Evolutionary conservation across 92 coral and sea anemone genomes (phyloP).

Genomic region (Pocillopora meandrina): DNA sequence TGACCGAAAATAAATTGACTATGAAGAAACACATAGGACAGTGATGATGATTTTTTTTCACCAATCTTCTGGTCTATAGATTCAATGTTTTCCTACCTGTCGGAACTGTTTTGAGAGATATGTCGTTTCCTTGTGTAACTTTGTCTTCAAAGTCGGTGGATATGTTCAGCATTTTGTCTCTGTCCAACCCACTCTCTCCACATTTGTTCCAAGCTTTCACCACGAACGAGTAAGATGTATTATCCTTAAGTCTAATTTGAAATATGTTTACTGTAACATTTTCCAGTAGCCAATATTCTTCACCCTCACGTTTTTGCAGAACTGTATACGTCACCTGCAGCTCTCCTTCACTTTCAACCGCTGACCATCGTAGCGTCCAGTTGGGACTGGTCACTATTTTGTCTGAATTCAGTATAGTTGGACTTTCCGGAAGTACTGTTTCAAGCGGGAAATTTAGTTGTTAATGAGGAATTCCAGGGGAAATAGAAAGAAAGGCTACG

Average conservation of each 20-base stretch:
- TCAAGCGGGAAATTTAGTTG: background rate
- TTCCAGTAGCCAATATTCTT: conserved; percentile 14
- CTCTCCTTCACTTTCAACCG: conserved; percentile 15
- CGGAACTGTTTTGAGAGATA: background rate
- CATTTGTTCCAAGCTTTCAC: conserved; percentile 45
- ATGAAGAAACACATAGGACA: background rate
- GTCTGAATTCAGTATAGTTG: conserved; percentile 22
- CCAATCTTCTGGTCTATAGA: too few relatives aligned
- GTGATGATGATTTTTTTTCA: too few relatives aligned
- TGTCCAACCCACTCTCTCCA: conserved; percentile 35
- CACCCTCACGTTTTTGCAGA: background rate
- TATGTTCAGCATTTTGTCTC: background rate
- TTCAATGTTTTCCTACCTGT: background rate
- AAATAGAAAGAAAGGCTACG: too few relatives aligned
- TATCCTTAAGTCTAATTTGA: conserved; percentile 4
- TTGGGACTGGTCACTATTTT: background rate
- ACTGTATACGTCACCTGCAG: conserved; percentile 11
- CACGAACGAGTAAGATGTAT: conserved; percentile 21
- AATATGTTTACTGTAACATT: conserved; percentile 24
- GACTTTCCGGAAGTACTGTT: conserved; percentile 24
- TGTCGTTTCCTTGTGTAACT: background rate
- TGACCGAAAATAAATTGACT: too few relatives aligned
- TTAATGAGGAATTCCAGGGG: background rate
- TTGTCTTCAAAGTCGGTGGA: conserved; percentile 7
- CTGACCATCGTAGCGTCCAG: conserved; percentile 38